Evolutionary conservation across 2,888 invertebrate species (phyloP).

Genomic region (Ditula angustiorana): DNA sequence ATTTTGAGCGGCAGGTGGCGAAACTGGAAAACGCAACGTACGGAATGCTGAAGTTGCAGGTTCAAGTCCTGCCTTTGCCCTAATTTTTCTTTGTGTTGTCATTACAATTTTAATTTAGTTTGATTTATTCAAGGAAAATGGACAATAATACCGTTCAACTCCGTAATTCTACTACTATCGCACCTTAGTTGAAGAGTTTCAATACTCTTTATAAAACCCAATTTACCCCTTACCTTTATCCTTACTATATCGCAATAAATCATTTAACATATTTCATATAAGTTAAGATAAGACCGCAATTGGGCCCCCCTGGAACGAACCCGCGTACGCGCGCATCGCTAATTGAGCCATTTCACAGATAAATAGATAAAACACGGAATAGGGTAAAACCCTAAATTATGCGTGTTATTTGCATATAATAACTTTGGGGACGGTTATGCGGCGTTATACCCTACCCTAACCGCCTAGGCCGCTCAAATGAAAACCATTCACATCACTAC

Average conservation of each 20-base stretch:
- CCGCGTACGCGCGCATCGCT: slow-evolving; percentile 64
- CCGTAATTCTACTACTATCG: not conserved
- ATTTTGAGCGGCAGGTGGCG: too few relatives aligned
- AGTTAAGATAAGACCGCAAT: slow-evolving; percentile 63
- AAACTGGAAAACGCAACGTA: too few relatives aligned
- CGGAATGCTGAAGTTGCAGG: too few relatives aligned
- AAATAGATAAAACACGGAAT: slow-evolving; percentile 84
- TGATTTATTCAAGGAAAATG: too few relatives aligned
- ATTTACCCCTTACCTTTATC: slow-evolving; percentile 44
- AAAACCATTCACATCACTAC: not conserved
- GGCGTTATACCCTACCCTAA: slow-evolving; percentile 9
- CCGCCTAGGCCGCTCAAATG: not conserved
- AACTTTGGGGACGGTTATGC: slow-evolving; percentile 70
- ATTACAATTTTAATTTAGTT: too few relatives aligned
- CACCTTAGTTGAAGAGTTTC: not conserved
- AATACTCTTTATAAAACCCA: not conserved
- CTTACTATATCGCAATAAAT: slow-evolving; percentile 62
- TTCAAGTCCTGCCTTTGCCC: too few relatives aligned
- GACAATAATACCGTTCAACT: too few relatives aligned
- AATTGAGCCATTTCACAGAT: slow-evolving; percentile 85
- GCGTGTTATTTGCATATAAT: slow-evolving; percentile 84
- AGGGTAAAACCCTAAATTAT: slow-evolving; percentile 77
- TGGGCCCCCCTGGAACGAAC: slow-evolving; percentile 50
- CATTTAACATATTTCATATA: slow-evolving; percentile 79
- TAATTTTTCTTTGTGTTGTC: too few relatives aligned